Conservation (phyloP, 2,888 invertebrate species). For the Dasypolia templi region DNA sequence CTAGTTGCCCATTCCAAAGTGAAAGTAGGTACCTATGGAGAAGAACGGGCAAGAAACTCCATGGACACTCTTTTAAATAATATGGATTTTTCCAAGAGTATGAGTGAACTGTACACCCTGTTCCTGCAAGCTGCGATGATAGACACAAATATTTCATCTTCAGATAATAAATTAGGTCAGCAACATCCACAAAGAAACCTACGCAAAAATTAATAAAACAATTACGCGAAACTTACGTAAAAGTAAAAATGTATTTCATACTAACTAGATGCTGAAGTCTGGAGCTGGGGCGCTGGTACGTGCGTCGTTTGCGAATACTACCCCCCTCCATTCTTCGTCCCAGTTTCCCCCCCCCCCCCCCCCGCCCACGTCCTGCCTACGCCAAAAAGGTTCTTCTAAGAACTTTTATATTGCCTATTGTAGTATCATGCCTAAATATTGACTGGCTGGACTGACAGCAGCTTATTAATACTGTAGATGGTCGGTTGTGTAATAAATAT, state of each 20-base stretch:
- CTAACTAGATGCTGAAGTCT: constrained; percentile 67
- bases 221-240: constrained; percentile 57
- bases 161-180: constrained; percentile 19
- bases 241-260: constrained; percentile 60
- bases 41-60: no score
- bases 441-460: constrained; percentile 42
- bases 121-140: background rate
- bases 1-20: no score
- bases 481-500: constrained; percentile 26
- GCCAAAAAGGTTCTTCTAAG: constrained; percentile 65
- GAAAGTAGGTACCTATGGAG: no score
- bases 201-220: constrained; percentile 51
- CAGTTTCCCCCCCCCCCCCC: constrained; percentile 18
- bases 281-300: constrained; percentile 67
- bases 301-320: constrained; percentile 69
- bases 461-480: constrained; percentile 45
- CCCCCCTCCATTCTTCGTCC: constrained; percentile 15
- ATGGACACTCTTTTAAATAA: no score
- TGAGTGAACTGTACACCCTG: no score
- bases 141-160: constrained; percentile 2
- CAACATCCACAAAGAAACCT: constrained; percentile 17
- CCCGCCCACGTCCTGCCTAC: constrained; percentile 54
- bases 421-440: constrained; percentile 38
- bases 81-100: no score
- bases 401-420: constrained; percentile 48